Evolutionary conservation across 2,888 invertebrate genomes (phyloP).

Genomic region (Holacanthella duospinosa): DNA sequence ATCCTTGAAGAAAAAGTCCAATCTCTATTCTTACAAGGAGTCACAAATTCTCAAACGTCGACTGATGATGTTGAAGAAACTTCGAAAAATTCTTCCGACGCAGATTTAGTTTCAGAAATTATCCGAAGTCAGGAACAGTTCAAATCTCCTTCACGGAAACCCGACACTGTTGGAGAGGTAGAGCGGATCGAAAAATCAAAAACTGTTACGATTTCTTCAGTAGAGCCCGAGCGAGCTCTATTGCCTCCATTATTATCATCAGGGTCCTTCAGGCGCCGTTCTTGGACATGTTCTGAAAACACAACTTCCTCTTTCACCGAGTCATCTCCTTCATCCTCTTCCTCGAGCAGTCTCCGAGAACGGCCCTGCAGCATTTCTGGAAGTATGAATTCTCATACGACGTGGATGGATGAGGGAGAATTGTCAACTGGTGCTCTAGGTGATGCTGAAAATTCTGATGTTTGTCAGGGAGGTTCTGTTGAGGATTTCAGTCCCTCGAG

Average conservation of each 20-base stretch:
- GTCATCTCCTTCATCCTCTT: slow-evolving; percentile 29
- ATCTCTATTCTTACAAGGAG: neutral
- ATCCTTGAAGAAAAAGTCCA: neutral
- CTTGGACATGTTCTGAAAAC: slow-evolving; percentile 32
- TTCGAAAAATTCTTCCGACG: neutral
- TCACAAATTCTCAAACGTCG: neutral
- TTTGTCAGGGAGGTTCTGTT: slow-evolving; percentile 25
- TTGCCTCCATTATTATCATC: neutral
- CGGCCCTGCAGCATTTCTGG: neutral
- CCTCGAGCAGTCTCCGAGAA: slow-evolving; percentile 14
- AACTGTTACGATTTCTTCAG: neutral
- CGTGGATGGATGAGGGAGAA: slow-evolving; percentile 35
- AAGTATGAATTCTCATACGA: slow-evolving; percentile 1
- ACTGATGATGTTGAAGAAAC: neutral
- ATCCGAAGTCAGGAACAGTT: neutral
- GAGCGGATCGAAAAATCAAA: neutral
- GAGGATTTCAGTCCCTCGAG: slow-evolving; percentile 23
- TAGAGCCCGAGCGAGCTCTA: neutral
- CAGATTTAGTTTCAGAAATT: slow-evolving; percentile 12
- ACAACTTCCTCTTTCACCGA: slow-evolving; percentile 28
- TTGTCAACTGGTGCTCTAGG: slow-evolving; percentile 35
- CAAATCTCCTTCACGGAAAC: neutral
- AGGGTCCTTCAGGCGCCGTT: slow-evolving; percentile 23
- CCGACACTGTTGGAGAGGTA: neutral
- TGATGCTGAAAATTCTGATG: slow-evolving; percentile 37